These are phyloP conservation scores for Siniperca scherzeri DNA, from an alignment of 2,797 vertebrate species.

Conservation along the genomic window DNA sequence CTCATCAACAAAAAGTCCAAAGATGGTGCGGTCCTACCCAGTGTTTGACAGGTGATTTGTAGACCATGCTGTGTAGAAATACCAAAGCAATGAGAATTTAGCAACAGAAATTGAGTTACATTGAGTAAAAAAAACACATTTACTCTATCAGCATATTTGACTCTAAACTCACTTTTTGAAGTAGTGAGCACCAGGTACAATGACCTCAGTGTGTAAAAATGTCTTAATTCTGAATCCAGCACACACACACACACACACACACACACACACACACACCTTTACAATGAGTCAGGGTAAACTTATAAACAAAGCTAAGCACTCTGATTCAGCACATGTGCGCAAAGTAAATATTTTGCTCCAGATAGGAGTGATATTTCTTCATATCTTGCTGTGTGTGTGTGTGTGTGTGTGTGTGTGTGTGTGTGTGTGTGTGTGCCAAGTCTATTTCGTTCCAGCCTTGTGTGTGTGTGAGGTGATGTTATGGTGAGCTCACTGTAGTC, in stretches of 20 bases:
- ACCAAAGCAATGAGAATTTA: neutral
- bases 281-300: slow-evolving; percentile 41
- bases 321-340: slow-evolving; percentile 46
- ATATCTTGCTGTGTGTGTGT: slow-evolving; percentile 7
- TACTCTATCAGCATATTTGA: neutral
- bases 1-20: neutral
- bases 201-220: slow-evolving; percentile 64
- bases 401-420: slow-evolving; percentile 24
- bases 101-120: neutral
- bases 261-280: slow-evolving; percentile 30
- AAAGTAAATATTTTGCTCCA: slow-evolving; percentile 34
- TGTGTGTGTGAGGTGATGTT: slow-evolving; percentile 40
- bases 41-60: neutral
- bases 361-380: slow-evolving; percentile 40
- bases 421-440: slow-evolving; percentile 28
- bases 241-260: slow-evolving; percentile 38
- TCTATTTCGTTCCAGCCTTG: slow-evolving; percentile 23
- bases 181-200: slow-evolving; percentile 20
- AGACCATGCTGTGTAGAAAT: neutral
- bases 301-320: slow-evolving; percentile 48
- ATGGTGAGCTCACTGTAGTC: slow-evolving; percentile 42
- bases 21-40: neutral
- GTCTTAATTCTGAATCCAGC: slow-evolving; percentile 41
- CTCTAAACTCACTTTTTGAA: neutral
- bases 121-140: neutral